These are phyloP conservation scores for Agrilus cyanescens DNA, from an alignment of 2,888 invertebrate species.

Conservation along the genomic window DNA sequence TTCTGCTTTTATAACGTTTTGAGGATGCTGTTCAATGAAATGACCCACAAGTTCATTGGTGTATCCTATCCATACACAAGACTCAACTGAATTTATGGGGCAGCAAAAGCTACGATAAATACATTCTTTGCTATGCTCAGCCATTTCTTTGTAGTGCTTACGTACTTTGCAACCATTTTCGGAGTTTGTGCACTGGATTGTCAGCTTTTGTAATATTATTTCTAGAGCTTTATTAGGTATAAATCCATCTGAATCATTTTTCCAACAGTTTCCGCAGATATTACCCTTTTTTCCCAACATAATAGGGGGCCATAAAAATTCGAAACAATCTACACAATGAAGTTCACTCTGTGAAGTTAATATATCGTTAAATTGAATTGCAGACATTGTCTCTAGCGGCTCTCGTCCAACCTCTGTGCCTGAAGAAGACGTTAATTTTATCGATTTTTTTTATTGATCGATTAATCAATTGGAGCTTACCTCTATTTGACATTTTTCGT, in stretches of 20 bases:
- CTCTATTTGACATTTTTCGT: no score
- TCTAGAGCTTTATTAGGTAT: constrained; percentile 20
- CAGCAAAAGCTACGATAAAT: constrained; percentile 20
- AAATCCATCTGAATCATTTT: constrained; percentile 8
- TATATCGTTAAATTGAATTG: constrained; percentile 19
- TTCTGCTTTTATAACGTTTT: constrained; percentile 22
- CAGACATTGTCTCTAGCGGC: constrained; percentile 14
- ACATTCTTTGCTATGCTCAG: constrained; percentile 19
- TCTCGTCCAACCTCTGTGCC: no score
- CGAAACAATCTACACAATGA: constrained; percentile 21
- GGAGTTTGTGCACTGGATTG: constrained; percentile 23
- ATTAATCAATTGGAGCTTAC: no score
- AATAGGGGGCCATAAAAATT: constrained; percentile 24
- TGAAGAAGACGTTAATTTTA: no score
- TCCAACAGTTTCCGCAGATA: constrained; percentile 23
- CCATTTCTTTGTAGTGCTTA: constrained; percentile 15
- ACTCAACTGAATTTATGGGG: constrained; percentile 14
- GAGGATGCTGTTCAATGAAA: constrained; percentile 22
- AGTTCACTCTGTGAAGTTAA: constrained; percentile 19
- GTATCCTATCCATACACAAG: constrained; percentile 22
- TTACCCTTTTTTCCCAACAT: constrained; percentile 27
- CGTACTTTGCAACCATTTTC: constrained; percentile 21
- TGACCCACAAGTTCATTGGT: constrained; percentile 22
- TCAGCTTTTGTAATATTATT: constrained; percentile 18
- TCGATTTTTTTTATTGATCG: no score